Evolutionary conservation across 2,113 vertebrate genomes (phyloP), one percentile per base, ranked within the genome.

Genomic region (Gadus macrocephalus): DNA sequence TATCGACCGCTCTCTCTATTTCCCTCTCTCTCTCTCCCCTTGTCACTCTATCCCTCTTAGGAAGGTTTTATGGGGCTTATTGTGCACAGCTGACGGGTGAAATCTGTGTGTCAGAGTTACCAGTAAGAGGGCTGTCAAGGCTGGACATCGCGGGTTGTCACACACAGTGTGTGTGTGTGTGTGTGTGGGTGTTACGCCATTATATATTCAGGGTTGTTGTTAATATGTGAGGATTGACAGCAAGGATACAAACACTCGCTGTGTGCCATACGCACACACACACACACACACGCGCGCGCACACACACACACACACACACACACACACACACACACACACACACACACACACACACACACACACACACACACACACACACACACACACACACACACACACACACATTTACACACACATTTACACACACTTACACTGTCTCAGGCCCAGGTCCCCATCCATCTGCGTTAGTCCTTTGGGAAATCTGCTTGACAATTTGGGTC

Each of bases 401-500:
- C 60, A 70, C 2, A 27, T 61, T n/a, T n/a, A n/a, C n/a, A 68
- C 22, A 65, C 31, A 62, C 64, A 53, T 31, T 59, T 5, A 68
- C 19, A 28, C 62, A 31, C 49, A 63, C 55, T 1, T 58, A 65
- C 19, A 19, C 67, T 66, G 79, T 65, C 59, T 67, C 60, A n/a
- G 4, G 1, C 60, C 17, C 56, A 49, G 8, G 31, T 62, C 28
- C 38, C 62, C 28, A 64, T 74, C 70, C 68, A 53, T 80, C 68
- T 68, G 11, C 42, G 62, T 75, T 58, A 68, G 53, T 28, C 80
- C 71, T 59, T 7, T 78, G 80, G 78, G 69, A 79, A 77, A 78
- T 83, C 55, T 72, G 63, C 35, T 66, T 69, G 69, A 69, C 64
- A 67, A 38, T 62, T 71, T 67, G 60, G 78, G 81, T 66, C 66